Evolutionary conservation across 2,888 invertebrate species (phyloP), one percentile per base, ranked within the genome.

Genomic region (Tenthredo livida): DNA sequence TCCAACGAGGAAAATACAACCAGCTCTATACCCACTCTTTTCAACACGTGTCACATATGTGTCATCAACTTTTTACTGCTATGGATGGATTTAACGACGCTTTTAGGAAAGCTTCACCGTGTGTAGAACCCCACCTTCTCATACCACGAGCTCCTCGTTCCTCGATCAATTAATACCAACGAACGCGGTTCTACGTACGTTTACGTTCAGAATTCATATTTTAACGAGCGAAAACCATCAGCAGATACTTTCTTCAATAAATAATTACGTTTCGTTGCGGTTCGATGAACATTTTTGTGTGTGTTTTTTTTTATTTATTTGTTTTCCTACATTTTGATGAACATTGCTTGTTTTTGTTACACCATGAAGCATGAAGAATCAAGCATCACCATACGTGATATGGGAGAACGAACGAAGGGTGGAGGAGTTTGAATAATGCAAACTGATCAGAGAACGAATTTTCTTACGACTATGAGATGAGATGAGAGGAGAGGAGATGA

Each of bases 1-100:
- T 54, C 33, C 25, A 25, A 67, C 29, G 25, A 37, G 29, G 21
- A 17, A 54, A 77, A 54, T n/a, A 17, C n/a, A 15, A 50, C 15
- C 47, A 4, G 25, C n/a, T n/a, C n/a, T n/a, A n/a, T n/a, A n/a
- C n/a, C n/a, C 17, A 47, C 21, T 15, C 15, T 77, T 77, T 77
- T 54, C 77, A 54, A 77, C 77, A 77, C 50, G 77, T 77, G 77
- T 77, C 77, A 54, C 77, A 15, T 54, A 15, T 54, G 50, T 77
- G 77, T 77, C 80, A 61, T 80, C 80, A 80, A 65, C 67, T 67
- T 83, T 83, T 83, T 83, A 83, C 67, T 47, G 47, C 80, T 21
- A 61, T 40, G 47, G 67, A 67, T 33, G 33, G 70, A 70, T 83
- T 83, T 83, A 83, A 83, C 83, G 83, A 83, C 61, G 29, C 83